Evolutionary conservation across 2,113 vertebrate species (phyloP).

Genomic region (Pygoscelis antarcticus): DNA sequence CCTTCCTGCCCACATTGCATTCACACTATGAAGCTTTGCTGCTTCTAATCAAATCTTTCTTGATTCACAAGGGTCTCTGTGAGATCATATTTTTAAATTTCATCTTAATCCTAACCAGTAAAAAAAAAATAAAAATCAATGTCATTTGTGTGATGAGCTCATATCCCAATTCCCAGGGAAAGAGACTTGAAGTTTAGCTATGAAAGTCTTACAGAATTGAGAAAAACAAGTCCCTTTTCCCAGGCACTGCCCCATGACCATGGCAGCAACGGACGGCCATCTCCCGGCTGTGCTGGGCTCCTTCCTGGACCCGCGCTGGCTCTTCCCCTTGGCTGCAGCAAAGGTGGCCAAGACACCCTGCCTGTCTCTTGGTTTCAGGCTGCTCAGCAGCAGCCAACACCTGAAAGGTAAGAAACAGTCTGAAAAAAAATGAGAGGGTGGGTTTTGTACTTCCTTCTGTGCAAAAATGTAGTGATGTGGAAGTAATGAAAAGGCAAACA

Average conservation of each 20-base stretch:
- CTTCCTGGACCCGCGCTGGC: neutral
- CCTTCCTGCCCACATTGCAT: neutral
- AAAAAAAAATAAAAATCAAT: neutral
- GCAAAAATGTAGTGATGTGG: neutral
- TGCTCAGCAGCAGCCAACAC: neutral
- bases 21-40: neutral
- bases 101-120: neutral
- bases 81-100: neutral
- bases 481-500: neutral
- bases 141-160: neutral
- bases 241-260: neutral
- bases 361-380: neutral
- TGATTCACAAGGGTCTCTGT: neutral
- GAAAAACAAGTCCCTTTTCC: neutral
- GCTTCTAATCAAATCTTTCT: neutral
- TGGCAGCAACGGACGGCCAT: fast-evolving
- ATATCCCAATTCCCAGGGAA: neutral
- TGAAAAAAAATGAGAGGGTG: neutral
- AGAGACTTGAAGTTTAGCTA: neutral
- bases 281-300: fast-evolving
- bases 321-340: neutral
- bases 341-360: neutral
- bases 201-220: neutral
- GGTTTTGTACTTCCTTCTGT: neutral
- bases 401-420: neutral